These are phyloP conservation scores for Euura lappo DNA, from an alignment of 1,140 invertebrate genomes.

Conservation along the genomic window DNA sequence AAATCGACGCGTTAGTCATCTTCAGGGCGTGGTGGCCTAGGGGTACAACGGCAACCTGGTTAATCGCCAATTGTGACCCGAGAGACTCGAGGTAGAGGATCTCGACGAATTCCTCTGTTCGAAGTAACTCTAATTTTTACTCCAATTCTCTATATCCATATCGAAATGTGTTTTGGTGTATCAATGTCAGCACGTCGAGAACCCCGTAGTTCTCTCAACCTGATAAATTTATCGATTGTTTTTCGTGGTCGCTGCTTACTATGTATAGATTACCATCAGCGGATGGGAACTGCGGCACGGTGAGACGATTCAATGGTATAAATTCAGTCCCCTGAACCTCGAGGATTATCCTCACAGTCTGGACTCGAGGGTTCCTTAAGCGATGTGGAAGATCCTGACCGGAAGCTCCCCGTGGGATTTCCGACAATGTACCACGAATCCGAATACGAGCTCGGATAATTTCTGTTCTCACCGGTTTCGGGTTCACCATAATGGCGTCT, in stretches of 20 bases:
- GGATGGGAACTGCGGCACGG: too few relatives aligned
- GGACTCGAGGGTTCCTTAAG: too few relatives aligned
- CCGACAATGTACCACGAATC: too few relatives aligned
- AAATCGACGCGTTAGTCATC: not conserved
- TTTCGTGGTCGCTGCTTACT: not conserved
- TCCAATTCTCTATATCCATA: not conserved
- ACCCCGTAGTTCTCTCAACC: not conserved
- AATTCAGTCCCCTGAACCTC: not conserved
- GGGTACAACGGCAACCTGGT: not conserved
- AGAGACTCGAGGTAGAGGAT: not conserved
- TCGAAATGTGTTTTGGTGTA: too few relatives aligned
- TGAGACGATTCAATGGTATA: not conserved
- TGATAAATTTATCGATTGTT: conserved; percentile 1
- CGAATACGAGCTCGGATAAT: too few relatives aligned
- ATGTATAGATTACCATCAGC: too few relatives aligned
- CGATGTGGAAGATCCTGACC: too few relatives aligned
- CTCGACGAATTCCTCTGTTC: not conserved
- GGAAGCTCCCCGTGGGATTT: too few relatives aligned
- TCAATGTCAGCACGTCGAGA: too few relatives aligned
- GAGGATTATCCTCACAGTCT: too few relatives aligned
- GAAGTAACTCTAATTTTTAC: not conserved
- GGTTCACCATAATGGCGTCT: conserved; percentile 3
- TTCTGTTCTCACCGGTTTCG: too few relatives aligned
- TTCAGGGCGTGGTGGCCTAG: not conserved
- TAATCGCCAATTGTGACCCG: not conserved